These are phyloP conservation scores for Drosophila auraria DNA, from an alignment of 1,140 invertebrate species.

Conservation along the genomic window DNA sequence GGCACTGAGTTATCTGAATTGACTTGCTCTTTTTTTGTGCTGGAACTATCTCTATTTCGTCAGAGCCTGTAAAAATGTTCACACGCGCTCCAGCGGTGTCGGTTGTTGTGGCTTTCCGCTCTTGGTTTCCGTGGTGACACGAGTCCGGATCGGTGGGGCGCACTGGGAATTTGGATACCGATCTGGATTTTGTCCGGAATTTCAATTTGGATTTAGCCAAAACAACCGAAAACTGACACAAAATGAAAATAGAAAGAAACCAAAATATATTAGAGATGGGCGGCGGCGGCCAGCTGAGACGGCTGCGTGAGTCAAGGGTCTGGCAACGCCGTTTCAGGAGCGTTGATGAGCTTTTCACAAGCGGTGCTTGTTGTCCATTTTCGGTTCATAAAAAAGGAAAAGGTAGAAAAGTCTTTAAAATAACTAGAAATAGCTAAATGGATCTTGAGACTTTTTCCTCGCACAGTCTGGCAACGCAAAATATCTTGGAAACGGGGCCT, in stretches of 20 bases:
- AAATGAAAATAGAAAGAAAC: slow-evolving; percentile 10
- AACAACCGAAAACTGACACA: neutral
- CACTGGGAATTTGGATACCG: neutral
- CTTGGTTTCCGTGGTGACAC: slow-evolving; percentile 4
- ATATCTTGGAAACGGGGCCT: no score
- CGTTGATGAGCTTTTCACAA: no score
- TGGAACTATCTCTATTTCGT: slow-evolving; percentile 12
- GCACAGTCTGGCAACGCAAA: no score
- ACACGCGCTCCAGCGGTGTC: slow-evolving; percentile 5
- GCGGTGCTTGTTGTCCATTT: no score
- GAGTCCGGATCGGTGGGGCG: neutral
- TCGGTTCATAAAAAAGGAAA: no score
- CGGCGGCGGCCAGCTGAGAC: neutral
- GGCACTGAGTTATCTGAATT: slow-evolving; percentile 17
- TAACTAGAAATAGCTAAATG: no score
- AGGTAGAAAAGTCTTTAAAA: no score
- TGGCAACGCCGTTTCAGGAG: neutral
- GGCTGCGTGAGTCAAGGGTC: neutral
- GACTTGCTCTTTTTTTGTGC: slow-evolving; percentile 1
- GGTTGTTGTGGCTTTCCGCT: slow-evolving; percentile 6
- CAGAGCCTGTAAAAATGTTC: slow-evolving; percentile 5
- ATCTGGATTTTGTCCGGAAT: neutral
- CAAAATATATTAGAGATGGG: slow-evolving; percentile 10
- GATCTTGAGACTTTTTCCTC: no score
- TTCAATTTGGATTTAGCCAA: slow-evolving; percentile 7